phyloP scores from a whole-genome alignment of 2,113 vertebrate genomes.

The Electrona antarctica region DNA sequence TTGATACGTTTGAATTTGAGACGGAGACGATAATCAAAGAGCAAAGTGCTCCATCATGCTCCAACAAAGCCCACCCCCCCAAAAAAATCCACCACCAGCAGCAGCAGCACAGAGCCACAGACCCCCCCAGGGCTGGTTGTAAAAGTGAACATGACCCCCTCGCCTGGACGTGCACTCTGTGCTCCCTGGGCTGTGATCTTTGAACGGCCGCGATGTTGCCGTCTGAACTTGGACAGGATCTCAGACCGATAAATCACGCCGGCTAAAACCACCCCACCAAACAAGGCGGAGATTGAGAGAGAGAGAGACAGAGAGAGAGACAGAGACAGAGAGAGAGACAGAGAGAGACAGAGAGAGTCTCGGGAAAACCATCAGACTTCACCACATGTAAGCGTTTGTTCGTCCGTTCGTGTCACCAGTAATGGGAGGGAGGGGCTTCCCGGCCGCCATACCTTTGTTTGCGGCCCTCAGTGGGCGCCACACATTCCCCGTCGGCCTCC shows the following conservation, averaged over 20 bases:
- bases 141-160: slow-evolving; percentile 45
- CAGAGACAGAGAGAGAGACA: slow-evolving; percentile 1
- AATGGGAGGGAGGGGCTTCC: slow-evolving; percentile 24
- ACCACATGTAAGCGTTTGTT: slow-evolving; percentile 55
- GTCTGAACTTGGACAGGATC: slow-evolving; percentile 33
- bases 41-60: not conserved
- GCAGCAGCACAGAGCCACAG: too few species aligned
- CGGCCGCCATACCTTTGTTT: slow-evolving; percentile 44
- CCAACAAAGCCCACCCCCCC: too few species aligned
- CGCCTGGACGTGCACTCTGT: slow-evolving; percentile 10
- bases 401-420: slow-evolving; percentile 48
- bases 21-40: slow-evolving; percentile 4
- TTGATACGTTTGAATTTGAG: slow-evolving; percentile 22
- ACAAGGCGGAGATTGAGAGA: slow-evolving; percentile 25
- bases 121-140: slow-evolving; percentile 18
- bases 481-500: not conserved
- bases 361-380: slow-evolving; percentile 37
- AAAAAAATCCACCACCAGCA: too few species aligned
- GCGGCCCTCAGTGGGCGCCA: slow-evolving; percentile 13
- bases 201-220: slow-evolving; percentile 27
- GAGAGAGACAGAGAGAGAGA: slow-evolving; percentile 30
- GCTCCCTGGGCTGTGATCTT: slow-evolving; percentile 4
- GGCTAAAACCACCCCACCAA: slow-evolving; percentile 50
- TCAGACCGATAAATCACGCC: slow-evolving; percentile 53
- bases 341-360: slow-evolving; percentile 12